Evolutionary conservation across 2,888 invertebrate species (phyloP).

Genomic region (Colostygia pectinataria): DNA sequence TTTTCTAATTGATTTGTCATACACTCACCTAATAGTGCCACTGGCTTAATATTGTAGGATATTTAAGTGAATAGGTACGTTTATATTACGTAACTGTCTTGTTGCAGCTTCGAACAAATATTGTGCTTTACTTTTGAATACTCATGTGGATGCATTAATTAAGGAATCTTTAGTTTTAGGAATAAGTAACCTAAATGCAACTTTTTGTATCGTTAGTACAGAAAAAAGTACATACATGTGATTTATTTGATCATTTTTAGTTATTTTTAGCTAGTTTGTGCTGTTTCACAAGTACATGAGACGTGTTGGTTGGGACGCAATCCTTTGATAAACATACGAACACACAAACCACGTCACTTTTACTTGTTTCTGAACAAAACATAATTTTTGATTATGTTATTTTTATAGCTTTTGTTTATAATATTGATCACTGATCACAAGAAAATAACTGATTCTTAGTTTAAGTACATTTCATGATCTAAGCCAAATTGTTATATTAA

Average conservation of each 20-base stretch:
- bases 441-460: conserved; percentile 55
- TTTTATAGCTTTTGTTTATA: conserved; percentile 33
- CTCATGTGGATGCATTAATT: conserved; percentile 79
- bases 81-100: conserved; percentile 61
- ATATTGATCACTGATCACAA: conserved; percentile 39
- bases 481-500: conserved; percentile 78
- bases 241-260: conserved; percentile 69
- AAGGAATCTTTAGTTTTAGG: conserved; percentile 38
- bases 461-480: conserved; percentile 66
- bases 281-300: conserved; percentile 43
- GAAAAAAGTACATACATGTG: conserved; percentile 80
- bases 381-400: conserved; percentile 51
- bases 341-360: conserved; percentile 40
- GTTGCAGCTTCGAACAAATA: conserved; percentile 80
- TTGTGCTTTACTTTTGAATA: conserved; percentile 82
- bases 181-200: conserved; percentile 55
- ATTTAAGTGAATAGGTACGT: conserved; percentile 48
- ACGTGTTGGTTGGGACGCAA: conserved; percentile 50
- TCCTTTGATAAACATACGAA: conserved; percentile 3
- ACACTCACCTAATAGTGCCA: conserved; percentile 75
- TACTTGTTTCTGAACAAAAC: conserved; percentile 38
- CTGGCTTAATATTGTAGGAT: conserved; percentile 71
- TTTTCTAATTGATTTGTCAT: conserved; percentile 54
- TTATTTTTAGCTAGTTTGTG: conserved; percentile 55
- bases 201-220: conserved; percentile 76